phyloP scores from a whole-genome alignment of 2,888 invertebrate species.

The Brachynemurus nebulosus region DNA sequence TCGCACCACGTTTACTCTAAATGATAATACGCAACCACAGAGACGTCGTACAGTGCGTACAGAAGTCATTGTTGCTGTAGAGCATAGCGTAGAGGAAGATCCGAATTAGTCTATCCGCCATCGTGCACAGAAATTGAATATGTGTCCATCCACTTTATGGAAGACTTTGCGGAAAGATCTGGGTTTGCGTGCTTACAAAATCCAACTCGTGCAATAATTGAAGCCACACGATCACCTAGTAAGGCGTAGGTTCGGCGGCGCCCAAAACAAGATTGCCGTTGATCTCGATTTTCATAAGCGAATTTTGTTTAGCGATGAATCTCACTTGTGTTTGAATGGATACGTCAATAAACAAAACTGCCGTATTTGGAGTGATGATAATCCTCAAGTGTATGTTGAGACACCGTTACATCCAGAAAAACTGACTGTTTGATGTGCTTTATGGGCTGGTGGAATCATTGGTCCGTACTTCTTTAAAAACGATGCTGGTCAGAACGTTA shows the following conservation, averaged over 20 bases:
- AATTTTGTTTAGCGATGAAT: no score
- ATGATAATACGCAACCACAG: slow-evolving; percentile 13
- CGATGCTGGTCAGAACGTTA: background rate
- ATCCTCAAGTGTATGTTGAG: background rate
- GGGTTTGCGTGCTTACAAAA: slow-evolving; percentile 19
- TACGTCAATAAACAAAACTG: no score
- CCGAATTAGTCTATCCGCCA: slow-evolving; percentile 19
- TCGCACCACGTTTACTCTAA: slow-evolving; percentile 19
- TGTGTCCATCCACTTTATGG: slow-evolving; percentile 20
- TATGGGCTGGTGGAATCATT: background rate
- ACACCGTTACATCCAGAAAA: background rate
- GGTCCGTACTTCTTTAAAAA: background rate
- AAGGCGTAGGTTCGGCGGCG: slow-evolving; percentile 18
- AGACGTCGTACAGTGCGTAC: slow-evolving; percentile 15
- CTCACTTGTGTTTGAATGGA: slow-evolving; percentile 14
- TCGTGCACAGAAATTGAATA: slow-evolving; percentile 20
- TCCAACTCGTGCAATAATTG: slow-evolving; percentile 17
- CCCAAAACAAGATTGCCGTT: slow-evolving; percentile 16
- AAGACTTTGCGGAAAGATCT: slow-evolving; percentile 20
- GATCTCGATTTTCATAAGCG: slow-evolving; percentile 19
- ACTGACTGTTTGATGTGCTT: no score
- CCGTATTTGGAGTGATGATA: slow-evolving; percentile 1
- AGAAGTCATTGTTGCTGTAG: slow-evolving; percentile 16
- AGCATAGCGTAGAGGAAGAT: slow-evolving; percentile 18
- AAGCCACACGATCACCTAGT: slow-evolving; percentile 17